Evolutionary conservation across 2,113 vertebrate species (phyloP).

Genomic region (Clupea harengus): DNA sequence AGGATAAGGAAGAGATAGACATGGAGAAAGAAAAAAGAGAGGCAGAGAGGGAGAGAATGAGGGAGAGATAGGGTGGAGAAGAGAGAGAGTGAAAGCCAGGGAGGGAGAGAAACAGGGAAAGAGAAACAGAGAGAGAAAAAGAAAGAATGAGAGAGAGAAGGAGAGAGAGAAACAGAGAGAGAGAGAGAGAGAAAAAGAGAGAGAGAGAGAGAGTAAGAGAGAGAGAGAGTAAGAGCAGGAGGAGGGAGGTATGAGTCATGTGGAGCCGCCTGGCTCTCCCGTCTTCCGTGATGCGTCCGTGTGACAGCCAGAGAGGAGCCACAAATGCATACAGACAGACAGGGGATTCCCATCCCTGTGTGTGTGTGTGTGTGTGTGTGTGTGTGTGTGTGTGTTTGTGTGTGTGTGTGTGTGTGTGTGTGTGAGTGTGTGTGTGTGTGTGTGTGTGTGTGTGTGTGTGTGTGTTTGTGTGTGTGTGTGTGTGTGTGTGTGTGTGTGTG

Average conservation of each 20-base stretch:
- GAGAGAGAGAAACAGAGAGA: neutral
- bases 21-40: too few relatives aligned
- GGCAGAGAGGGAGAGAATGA: neutral
- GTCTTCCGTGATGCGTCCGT: conserved; percentile 7
- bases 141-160: too few relatives aligned
- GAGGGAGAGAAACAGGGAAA: neutral
- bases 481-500: neutral
- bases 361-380: conserved; percentile 25
- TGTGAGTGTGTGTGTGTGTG: neutral
- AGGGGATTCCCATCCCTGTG: conserved; percentile 42
- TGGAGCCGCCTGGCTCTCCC: neutral
- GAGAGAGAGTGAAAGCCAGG: neutral
- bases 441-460: neutral
- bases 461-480: neutral
- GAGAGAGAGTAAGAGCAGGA: neutral
- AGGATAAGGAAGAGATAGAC: neutral
- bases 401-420: conserved; percentile 25
- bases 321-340: conserved; percentile 37
- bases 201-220: neutral
- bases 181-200: neutral
- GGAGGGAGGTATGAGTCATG: conserved; percentile 20
- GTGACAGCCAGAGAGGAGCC: conserved; percentile 26
- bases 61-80: neutral
- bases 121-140: neutral
- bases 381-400: conserved; percentile 15